Conservation (phyloP, 2,113 vertebrate genomes). For the Callithrix jacchus region DNA sequence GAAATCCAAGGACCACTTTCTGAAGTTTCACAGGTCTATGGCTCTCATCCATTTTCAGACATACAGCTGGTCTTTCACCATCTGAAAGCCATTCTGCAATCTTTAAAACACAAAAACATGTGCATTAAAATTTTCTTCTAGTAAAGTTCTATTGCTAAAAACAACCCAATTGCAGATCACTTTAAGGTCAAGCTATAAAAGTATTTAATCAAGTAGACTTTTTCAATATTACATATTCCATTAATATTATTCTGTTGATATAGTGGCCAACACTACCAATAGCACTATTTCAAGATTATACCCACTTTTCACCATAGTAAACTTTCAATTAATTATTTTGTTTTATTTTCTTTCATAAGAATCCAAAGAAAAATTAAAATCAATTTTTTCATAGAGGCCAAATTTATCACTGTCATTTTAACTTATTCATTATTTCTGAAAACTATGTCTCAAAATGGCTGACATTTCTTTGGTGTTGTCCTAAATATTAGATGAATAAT, state of each 20-base stretch:
- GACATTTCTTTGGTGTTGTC: not conserved
- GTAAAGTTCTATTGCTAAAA: constrained; percentile 36
- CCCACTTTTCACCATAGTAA: constrained; percentile 2
- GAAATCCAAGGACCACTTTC: constrained; percentile 96
- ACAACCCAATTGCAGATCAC: not conserved
- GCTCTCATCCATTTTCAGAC: constrained; percentile 94
- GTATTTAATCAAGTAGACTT: constrained; percentile 12
- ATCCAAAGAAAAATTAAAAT: constrained; percentile 55
- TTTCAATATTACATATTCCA: constrained; percentile 7
- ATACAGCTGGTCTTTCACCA: constrained; percentile 87
- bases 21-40: constrained; percentile 95
- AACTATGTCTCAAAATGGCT: not conserved
- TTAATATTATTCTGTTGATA: constrained; percentile 5
- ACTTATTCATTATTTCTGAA: constrained; percentile 29
- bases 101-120: constrained; percentile 83
- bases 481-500: not conserved
- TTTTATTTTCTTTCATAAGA: constrained; percentile 30
- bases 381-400: constrained; percentile 7
- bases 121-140: constrained; percentile 42
- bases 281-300: constrained; percentile 26
- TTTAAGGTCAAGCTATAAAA: constrained; percentile 39
- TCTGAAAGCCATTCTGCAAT: constrained; percentile 97
- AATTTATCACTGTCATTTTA: constrained; percentile 39
- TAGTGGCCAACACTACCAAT: not conserved
- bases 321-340: constrained; percentile 17